Evolutionary conservation across 1,140 invertebrate species (phyloP), one percentile per base, ranked within the genome.

Genomic region (Drosophila busckii): DNA sequence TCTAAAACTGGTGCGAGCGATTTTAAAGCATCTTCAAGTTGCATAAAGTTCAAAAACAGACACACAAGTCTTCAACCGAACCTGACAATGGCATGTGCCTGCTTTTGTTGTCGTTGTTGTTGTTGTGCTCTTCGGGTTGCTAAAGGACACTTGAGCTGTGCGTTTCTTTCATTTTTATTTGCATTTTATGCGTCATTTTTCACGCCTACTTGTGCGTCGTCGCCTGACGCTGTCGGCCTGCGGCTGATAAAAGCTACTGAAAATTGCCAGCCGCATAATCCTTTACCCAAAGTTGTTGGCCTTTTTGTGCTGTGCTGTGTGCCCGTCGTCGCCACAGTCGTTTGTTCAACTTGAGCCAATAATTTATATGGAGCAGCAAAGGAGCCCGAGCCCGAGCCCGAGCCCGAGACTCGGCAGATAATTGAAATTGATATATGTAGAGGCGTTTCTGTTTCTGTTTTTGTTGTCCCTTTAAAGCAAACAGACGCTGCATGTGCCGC

Each of bases 151-250:
- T 80, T 49, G 65, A 80, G 48, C n/a, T n/a, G n/a, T n/a, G n/a
- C n/a, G n/a, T n/a, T n/a, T n/a, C n/a, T n/a, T n/a, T n/a, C n/a
- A n/a, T 75, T 82, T 69, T 80, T 80, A 80, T 80, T 80, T 80
- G 75, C 75, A 80, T 80, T 80, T 80, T 80, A 80, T 80, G 75
- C 69, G 64, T 80, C 75, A 80, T 80, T 80, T 80, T 80, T 80
- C 75, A 80, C 69, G 75, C 69, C 73, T 68, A 13, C 46, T 35
- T 31, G 10, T 35, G 26, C 8, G 13, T 8, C 12, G 25, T 10
- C 25, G 68, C 29, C 75, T 73, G 73, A 40, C 56, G 44, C 50
- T 82, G 73, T 82, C 73, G 82, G 58, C 56, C 73, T 54, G 62
- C 44, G 69, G 61, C 73, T 80, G 73, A 80, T 82, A 80, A 80